phyloP scores from a whole-genome alignment of 1,140 invertebrate genomes.

The Megalonaias nervosa region DNA sequence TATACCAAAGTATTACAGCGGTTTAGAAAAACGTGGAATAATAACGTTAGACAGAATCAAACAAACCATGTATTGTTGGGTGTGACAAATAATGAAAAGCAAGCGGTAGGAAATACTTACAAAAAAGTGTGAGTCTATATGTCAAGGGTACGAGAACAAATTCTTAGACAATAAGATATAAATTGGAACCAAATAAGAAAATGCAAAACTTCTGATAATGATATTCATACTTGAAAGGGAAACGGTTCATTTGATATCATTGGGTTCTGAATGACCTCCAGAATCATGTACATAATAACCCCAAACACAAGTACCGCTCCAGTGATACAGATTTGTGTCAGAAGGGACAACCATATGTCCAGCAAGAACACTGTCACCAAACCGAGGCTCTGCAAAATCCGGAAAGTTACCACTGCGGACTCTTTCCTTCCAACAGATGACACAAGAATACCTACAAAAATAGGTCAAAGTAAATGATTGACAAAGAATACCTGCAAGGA shows the following conservation, averaged over 20 bases:
- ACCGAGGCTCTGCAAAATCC: constrained; percentile 31
- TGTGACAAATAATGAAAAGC: too few species aligned
- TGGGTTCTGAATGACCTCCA: constrained; percentile 30
- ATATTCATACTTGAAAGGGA: constrained; percentile 22
- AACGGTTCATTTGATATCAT: constrained; percentile 14
- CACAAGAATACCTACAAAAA: constrained; percentile 20
- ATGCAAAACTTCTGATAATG: too few species aligned
- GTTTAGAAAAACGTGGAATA: too few species aligned
- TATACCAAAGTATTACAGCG: too few species aligned
- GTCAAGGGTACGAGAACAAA: too few species aligned
- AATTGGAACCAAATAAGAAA: too few species aligned
- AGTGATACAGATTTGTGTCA: constrained; percentile 28
- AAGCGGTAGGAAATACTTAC: too few species aligned
- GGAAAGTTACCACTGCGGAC: constrained; percentile 24
- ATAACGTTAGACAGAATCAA: too few species aligned
- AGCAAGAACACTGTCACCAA: constrained; percentile 35
- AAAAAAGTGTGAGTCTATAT: too few species aligned
- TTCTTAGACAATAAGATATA: too few species aligned
- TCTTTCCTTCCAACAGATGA: constrained; percentile 21
- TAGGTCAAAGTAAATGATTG: background rate
- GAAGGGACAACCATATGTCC: constrained; percentile 23
- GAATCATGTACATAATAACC: constrained; percentile 30
- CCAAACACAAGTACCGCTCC: constrained; percentile 28
- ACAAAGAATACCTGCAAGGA: constrained; percentile 23
- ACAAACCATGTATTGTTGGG: too few species aligned